These are phyloP conservation scores for Ramphastos sulfuratus DNA, from an alignment of 2,113 vertebrate species.

Conservation along the genomic window DNA sequence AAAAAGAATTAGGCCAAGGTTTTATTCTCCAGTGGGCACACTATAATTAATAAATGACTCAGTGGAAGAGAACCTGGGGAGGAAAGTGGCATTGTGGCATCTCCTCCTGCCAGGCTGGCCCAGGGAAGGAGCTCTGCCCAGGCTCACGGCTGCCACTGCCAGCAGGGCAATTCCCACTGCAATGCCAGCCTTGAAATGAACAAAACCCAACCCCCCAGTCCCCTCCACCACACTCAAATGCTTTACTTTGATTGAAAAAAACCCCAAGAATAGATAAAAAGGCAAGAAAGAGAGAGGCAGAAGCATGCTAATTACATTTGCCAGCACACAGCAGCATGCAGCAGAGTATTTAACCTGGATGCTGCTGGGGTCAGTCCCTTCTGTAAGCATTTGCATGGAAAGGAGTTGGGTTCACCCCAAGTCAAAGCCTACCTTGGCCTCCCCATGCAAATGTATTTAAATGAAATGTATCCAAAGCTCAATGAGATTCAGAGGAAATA, in stretches of 20 bases:
- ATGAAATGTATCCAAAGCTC: constrained; percentile 1
- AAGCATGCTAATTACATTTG: background rate
- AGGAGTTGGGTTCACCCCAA: background rate
- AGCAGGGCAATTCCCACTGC: constrained; percentile 3
- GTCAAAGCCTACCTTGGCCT: background rate
- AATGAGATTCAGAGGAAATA: background rate
- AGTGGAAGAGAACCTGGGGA: background rate
- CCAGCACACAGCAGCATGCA: background rate
- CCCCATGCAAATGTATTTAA: background rate
- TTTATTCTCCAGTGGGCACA: constrained; percentile 32
- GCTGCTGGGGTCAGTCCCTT: background rate
- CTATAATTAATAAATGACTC: constrained; percentile 65
- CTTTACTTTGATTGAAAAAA: background rate
- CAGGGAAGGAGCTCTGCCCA: background rate
- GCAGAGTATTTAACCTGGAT: background rate
- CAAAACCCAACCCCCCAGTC: background rate
- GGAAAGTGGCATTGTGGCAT: constrained; percentile 26
- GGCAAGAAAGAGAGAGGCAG: background rate
- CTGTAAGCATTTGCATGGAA: background rate
- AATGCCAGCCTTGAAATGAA: background rate
- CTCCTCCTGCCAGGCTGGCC: constrained; percentile 53
- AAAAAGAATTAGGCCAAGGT: background rate
- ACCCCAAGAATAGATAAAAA: too few species aligned
- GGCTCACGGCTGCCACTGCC: constrained; percentile 20
- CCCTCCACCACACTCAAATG: background rate